phyloP scores from a whole-genome alignment of 30 jellyfish, hydroid and myxozoan species.

The Sanderia malayensis region DNA sequence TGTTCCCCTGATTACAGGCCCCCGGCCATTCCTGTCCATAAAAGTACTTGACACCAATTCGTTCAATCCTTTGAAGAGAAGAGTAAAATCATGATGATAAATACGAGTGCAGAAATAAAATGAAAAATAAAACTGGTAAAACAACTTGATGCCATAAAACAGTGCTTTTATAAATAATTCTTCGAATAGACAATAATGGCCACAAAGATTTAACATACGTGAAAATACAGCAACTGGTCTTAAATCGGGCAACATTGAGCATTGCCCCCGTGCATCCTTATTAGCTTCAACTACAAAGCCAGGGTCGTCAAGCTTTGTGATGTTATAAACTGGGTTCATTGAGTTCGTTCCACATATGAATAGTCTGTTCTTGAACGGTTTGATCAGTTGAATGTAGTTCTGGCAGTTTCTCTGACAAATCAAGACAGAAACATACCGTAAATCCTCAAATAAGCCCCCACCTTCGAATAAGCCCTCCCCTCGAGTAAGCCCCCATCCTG shows the following conservation, averaged over 20 bases:
- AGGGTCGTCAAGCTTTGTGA: constrained; percentile 60
- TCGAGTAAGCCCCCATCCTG: too few species aligned
- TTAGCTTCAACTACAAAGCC: constrained; percentile 24
- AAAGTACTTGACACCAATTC: constrained; percentile 54
- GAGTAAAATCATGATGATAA: neutral
- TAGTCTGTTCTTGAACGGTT: constrained; percentile 47
- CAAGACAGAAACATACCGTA: too few species aligned
- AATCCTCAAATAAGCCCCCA: too few species aligned
- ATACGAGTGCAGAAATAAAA: neutral
- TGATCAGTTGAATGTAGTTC: constrained; percentile 41
- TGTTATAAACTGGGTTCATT: constrained; percentile 55
- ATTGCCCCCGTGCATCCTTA: constrained; percentile 39
- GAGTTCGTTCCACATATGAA: constrained; percentile 69
- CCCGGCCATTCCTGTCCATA: constrained; percentile 46
- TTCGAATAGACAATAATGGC: too few species aligned
- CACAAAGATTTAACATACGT: too few species aligned
- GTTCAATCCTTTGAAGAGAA: constrained; percentile 4
- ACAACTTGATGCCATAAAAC: neutral
- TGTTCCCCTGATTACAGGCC: constrained; percentile 63
- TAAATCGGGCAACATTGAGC: constrained; percentile 39
- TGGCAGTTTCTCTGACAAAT: constrained; percentile 58
- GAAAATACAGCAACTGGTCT: constrained; percentile 44
- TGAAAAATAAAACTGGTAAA: neutral
- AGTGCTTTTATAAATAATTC: neutral
- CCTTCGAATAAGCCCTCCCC: too few species aligned